These are phyloP conservation scores for Parasteatoda lunata DNA, from an alignment of 2,888 invertebrate genomes.

Conservation along the genomic window DNA sequence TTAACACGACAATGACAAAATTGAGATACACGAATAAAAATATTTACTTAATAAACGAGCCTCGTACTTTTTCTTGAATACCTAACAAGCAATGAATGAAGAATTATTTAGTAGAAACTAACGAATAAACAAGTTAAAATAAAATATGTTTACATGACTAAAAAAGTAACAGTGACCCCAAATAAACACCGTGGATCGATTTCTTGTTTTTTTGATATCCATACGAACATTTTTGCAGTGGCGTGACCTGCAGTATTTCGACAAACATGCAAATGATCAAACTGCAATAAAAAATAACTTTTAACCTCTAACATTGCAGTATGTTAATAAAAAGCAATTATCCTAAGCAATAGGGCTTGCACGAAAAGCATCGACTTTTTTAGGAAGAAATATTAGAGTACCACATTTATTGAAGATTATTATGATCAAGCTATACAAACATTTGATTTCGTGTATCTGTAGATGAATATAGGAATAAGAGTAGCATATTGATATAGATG, in stretches of 20 bases:
- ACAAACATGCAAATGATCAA: constrained; percentile 1
- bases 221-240: not conserved
- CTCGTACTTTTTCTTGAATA: too few relatives aligned
- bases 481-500: not conserved
- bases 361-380: not conserved
- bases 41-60: too few relatives aligned
- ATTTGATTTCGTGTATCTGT: not conserved
- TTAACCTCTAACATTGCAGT: too few relatives aligned
- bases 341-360: not conserved
- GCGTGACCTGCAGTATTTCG: not conserved
- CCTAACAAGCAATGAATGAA: too few relatives aligned
- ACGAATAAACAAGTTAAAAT: not conserved
- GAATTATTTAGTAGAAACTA: too few relatives aligned
- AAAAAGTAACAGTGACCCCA: not conserved
- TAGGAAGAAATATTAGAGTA: not conserved
- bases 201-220: not conserved
- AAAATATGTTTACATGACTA: not conserved
- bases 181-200: not conserved
- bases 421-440: not conserved
- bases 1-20: too few relatives aligned
- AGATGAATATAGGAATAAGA: not conserved
- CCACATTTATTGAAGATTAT: not conserved
- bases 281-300: not conserved
- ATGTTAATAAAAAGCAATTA: too few relatives aligned
- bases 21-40: too few relatives aligned